Conservation (phyloP, 1,140 invertebrate genomes). For the Gryllus bimaculatus region DNA sequence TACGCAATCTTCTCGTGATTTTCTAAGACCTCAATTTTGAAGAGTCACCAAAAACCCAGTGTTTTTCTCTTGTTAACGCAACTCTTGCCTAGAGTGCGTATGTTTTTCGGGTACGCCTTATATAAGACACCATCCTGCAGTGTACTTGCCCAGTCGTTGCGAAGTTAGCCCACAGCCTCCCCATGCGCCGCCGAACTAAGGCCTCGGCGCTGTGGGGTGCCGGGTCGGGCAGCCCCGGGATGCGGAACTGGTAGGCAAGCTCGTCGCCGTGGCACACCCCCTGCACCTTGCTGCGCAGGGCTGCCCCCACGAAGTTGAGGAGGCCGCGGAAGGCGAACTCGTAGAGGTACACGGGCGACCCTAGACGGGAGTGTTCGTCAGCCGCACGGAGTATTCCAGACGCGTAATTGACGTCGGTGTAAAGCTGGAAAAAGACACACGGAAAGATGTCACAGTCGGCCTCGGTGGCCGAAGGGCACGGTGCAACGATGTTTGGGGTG, state of each 20-base stretch:
- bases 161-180: background rate
- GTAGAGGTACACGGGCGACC: background rate
- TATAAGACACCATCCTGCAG: no score
- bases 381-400: background rate
- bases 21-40: no score
- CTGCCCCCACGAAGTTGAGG: background rate
- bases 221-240: background rate
- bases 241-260: background rate
- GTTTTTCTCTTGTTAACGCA: no score
- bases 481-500: no score
- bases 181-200: background rate
- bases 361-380: background rate
- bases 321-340: background rate
- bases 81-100: no score
- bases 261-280: background rate
- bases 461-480: no score
- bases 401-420: background rate
- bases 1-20: no score
- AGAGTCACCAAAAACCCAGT: no score
- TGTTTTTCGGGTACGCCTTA: no score
- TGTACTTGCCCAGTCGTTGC: background rate
- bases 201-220: background rate
- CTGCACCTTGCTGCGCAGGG: background rate
- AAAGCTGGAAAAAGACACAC: background rate
- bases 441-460: no score